Conservation (phyloP, 2,113 vertebrate genomes). For the Prietella phreatophila region DNA sequence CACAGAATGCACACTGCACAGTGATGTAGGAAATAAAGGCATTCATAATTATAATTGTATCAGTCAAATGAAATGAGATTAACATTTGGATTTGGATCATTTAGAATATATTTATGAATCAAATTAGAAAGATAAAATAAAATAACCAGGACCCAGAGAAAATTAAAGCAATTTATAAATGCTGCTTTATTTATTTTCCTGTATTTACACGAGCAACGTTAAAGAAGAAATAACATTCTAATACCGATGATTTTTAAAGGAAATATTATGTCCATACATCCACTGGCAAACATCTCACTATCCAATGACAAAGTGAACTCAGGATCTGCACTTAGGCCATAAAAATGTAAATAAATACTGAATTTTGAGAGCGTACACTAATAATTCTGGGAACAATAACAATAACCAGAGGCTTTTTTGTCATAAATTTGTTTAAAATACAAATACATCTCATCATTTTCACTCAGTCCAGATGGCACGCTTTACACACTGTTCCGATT, state of each 20-base stretch:
- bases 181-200: slow-evolving; percentile 69
- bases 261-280: slow-evolving; percentile 36
- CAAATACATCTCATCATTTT: background rate
- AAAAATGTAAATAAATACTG: slow-evolving; percentile 48
- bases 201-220: slow-evolving; percentile 71
- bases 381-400: background rate
- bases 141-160: background rate
- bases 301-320: background rate
- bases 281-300: background rate
- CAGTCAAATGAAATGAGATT: background rate
- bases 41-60: background rate
- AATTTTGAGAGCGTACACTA: background rate
- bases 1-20: slow-evolving; percentile 13
- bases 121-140: background rate
- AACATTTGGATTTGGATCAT: background rate
- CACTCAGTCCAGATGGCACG: background rate
- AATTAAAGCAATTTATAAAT: slow-evolving; percentile 61
- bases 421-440: background rate
- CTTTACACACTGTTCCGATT: background rate
- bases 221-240: slow-evolving; percentile 59
- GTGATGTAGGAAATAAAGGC: background rate
- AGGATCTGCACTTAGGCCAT: slow-evolving; percentile 51
- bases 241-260: slow-evolving; percentile 52
- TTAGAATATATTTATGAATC: background rate
- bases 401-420: background rate